These are phyloP conservation scores for Grus americana DNA, from an alignment of 2,113 vertebrate species.

Conservation along the genomic window DNA sequence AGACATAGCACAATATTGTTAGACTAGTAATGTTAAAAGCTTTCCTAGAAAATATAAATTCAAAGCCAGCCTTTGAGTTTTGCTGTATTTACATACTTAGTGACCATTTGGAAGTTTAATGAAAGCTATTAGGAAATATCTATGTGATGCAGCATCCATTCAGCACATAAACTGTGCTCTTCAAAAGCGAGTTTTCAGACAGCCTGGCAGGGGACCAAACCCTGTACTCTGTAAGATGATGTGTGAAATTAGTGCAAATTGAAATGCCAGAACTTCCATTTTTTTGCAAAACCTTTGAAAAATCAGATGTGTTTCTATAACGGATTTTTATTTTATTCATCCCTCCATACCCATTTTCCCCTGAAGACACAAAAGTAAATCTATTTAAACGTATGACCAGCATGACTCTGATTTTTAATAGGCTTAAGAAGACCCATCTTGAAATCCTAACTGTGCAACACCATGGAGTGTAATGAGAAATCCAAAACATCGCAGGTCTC, in stretches of 20 bases:
- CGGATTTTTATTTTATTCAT: constrained; percentile 24
- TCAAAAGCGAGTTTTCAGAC: neutral
- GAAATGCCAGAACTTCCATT: constrained; percentile 48
- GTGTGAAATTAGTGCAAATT: constrained; percentile 61
- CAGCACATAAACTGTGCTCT: neutral
- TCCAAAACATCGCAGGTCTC: neutral
- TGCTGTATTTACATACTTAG: constrained; percentile 36
- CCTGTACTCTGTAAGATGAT: constrained; percentile 16
- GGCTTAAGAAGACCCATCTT: constrained; percentile 30
- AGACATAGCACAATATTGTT: neutral
- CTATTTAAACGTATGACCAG: constrained; percentile 14
- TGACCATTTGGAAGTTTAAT: constrained; percentile 55
- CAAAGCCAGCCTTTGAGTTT: constrained; percentile 33
- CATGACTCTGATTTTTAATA: constrained; percentile 29
- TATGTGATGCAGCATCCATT: constrained; percentile 23
- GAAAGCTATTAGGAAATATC: constrained; percentile 48
- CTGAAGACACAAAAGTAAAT: constrained; percentile 27
- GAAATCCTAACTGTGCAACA: constrained; percentile 14
- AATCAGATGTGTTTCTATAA: neutral
- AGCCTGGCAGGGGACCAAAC: constrained; percentile 50
- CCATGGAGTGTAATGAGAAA: neutral
- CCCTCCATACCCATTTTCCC: neutral
- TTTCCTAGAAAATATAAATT: constrained; percentile 54
- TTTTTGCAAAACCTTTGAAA: constrained; percentile 34
- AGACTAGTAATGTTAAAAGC: constrained; percentile 25